Evolutionary conservation across 1,140 invertebrate genomes (phyloP), one percentile per base, ranked within the genome.

Genomic region (Platorchestia sp.): DNA sequence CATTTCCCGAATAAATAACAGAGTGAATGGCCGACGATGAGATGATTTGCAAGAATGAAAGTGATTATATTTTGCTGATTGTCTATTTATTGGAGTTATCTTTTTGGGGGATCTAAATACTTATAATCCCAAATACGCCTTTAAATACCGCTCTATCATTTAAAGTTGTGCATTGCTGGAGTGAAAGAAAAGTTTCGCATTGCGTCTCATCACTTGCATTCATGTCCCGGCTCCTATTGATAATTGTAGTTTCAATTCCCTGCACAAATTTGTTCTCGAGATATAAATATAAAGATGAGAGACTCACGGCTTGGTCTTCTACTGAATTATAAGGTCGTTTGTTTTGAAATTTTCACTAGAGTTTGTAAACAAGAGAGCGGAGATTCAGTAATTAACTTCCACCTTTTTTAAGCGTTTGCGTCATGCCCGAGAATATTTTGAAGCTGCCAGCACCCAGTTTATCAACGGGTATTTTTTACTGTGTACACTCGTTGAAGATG

Each of bases 281-380:
- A 75, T 36, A 75, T 75, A 75, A 75, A 75, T 89, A 89, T 89
- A 36, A 10, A 42, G 14, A 5, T 14, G n/a, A 89, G 87, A 44
- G 41, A 89, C 43, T 42, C 87, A 89, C 87, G 41, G 87, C 43
- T 91, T n/a, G 36, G 40, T 45, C 45, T 40, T n/a, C 7, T 40
- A 10, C 44, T 93, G 91, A 93, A 93, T 93, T 93, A 93, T 44
- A 44, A 47, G 91, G 91, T n/a, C 91, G 47, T 93, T 93, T 19
- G 91, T 93, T 47, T 45, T 44, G 91, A 93, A 93, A 45, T 93
- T 47, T 93, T 93, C 91, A 10, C 91, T 93, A 22, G 43, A 40
- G 45, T 47, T 93, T 45, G 43, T 93, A 93, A 93, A 93, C 91
- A 93, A 93, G 91, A 40, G 91, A 93, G 91, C 44, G 7, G 91